Percentiles rank a stretch among this genome's conserved stretches.
These are phyloP conservation scores for Hofmannophila pseudospretella DNA, from an alignment of 2,888 invertebrate genomes.

Conservation along the genomic window DNA sequence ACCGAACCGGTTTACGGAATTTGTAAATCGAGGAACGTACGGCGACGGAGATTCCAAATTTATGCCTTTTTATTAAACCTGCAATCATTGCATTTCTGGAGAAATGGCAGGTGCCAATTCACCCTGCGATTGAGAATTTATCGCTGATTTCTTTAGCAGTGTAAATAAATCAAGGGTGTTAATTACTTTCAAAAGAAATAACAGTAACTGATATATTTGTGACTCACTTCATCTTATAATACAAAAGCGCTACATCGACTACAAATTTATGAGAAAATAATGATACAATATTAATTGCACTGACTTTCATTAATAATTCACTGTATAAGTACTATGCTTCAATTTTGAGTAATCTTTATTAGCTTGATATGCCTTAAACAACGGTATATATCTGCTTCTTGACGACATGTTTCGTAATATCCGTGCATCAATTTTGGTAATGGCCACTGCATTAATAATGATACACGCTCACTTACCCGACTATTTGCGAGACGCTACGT, in stretches of 20 bases:
- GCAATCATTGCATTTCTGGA: conserved; percentile 10
- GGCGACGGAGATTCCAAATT: conserved; percentile 16
- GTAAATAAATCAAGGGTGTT: neutral
- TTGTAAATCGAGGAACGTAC: conserved; percentile 46
- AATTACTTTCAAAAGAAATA: neutral
- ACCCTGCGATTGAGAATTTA: conserved; percentile 14
- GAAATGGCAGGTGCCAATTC: conserved; percentile 13
- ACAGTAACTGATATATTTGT: neutral
- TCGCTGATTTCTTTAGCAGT: neutral
- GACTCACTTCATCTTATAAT: no score
- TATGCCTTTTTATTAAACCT: conserved; percentile 21
- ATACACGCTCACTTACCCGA: conserved; percentile 38
- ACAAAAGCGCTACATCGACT: no score
- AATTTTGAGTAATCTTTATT: conserved; percentile 24
- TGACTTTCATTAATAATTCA: conserved; percentile 4
- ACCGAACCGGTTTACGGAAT: conserved; percentile 52
- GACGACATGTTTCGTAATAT: conserved; percentile 28
- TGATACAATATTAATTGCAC: no score
- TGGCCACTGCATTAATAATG: conserved; percentile 38
- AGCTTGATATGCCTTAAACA: conserved; percentile 17
- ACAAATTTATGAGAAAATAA: no score
- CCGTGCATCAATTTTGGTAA: conserved; percentile 46
- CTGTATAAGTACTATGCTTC: conserved; percentile 12
- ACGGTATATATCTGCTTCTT: conserved; percentile 19
- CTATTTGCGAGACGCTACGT: conserved; percentile 44